Evolutionary conservation across 2,113 vertebrate species (phyloP), one percentile per base, ranked within the genome.

Genomic region (Centropristis striata): DNA sequence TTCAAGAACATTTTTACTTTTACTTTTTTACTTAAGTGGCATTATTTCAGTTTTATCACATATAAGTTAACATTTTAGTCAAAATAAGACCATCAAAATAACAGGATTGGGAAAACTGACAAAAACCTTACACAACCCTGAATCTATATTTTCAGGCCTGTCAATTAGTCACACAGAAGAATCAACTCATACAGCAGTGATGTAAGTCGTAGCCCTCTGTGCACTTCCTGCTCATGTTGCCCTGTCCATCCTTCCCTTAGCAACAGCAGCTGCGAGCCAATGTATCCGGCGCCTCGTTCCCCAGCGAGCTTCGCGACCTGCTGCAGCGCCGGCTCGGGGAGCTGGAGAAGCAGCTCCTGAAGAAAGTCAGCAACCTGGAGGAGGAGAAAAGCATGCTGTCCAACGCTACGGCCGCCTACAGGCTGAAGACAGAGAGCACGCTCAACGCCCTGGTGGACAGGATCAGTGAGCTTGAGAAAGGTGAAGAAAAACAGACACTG

Each of bases 391-490:
- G 94, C 23, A 86, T 96, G 93, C 94, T 99, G 14, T 97, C 97
- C 84, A 99, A 99, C 0, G 97, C 98, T 92, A 99, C 96, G 0
- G 96, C 96, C 0, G 96, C 96, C 23, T 98, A 99, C 85, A 93
- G 96, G 37, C 94, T 96, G 86, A 97, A 95, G 93, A 99, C 97
- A 0, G 98, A 99, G 91, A 97, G 93, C 36, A 91, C 97, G 39
- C 86, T 99, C 68, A 97, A 96, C 4, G 94, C 97, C 0, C 90
- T 99, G 90, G 95, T 98, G 70, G 97, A 98, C 90, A 94, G 97
- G 81, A 97, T 99, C 85, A 94, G 94, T 1, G 97, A 99, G 53
- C 87, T 99, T 49, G 98, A 99, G 91, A 96, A 97, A 96, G 98
- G 98, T 99, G 71, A 20, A 18, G 21, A 16, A 10, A n/a, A 8